These are phyloP conservation scores for Argopecten irradians DNA, from an alignment of 1,140 invertebrate species.

Conservation along the genomic window DNA sequence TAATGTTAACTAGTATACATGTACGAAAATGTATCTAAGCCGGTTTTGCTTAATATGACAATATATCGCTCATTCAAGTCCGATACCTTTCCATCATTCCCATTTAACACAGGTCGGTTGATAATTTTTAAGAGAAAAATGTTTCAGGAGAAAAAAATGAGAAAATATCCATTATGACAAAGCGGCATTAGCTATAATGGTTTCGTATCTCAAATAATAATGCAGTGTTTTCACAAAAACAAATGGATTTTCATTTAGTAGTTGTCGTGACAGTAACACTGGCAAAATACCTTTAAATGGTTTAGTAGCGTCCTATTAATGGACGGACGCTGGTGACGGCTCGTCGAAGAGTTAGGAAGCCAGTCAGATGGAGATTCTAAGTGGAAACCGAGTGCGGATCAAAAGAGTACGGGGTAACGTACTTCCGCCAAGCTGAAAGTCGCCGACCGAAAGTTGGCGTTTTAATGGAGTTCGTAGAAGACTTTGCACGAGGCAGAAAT, in stretches of 20 bases:
- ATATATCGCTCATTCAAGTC: too few species aligned
- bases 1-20: too few species aligned
- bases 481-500: conserved; percentile 20
- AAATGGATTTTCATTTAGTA: conserved; percentile 19
- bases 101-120: neutral
- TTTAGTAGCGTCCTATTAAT: neutral
- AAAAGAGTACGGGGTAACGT: conserved; percentile 7
- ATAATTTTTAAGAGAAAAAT: neutral
- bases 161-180: conserved; percentile 23
- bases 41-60: too few species aligned
- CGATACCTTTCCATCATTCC: neutral
- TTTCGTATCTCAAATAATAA: conserved; percentile 12
- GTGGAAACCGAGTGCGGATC: conserved; percentile 13
- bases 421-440: conserved; percentile 13
- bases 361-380: neutral
- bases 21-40: too few species aligned
- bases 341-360: conserved; percentile 8
- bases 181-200: neutral
- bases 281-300: conserved; percentile 14
- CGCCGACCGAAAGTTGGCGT: neutral
- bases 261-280: conserved; percentile 8
- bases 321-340: conserved; percentile 11
- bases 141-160: neutral
- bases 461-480: neutral
- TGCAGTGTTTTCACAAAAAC: conserved; percentile 18